Evolutionary conservation across 2,888 invertebrate species (phyloP).

Genomic region (Oscheius sp.): DNA sequence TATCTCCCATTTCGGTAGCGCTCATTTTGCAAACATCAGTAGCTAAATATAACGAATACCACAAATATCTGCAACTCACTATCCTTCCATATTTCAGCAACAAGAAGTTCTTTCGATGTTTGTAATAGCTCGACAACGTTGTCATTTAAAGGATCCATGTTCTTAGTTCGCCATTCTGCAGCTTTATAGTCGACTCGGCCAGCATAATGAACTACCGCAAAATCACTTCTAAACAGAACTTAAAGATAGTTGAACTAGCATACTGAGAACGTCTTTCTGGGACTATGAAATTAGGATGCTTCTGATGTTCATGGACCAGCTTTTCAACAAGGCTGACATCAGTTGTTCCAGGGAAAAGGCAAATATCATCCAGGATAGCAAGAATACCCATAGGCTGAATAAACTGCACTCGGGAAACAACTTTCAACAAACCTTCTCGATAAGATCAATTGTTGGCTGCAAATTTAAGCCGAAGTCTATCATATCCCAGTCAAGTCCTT

Average conservation of each 20-base stretch:
- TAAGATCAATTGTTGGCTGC: conserved; percentile 97
- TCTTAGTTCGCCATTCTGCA: conserved; percentile 97
- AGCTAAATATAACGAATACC: too few species aligned
- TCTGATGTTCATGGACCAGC: conserved; percentile 87
- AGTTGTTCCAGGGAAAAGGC: conserved; percentile 99
- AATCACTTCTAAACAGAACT: conserved; percentile 78
- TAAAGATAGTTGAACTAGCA: not conserved
- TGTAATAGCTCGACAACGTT: conserved; percentile 95
- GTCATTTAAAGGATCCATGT: conserved; percentile 99
- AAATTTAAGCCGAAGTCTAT: conserved; percentile 98
- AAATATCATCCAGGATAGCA: conserved; percentile 97
- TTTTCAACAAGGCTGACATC: conserved; percentile 98
- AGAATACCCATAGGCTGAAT: conserved; percentile 93
- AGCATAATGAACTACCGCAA: conserved; percentile 78
- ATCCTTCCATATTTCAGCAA: conserved; percentile 98
- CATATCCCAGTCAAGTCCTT: conserved; percentile 99
- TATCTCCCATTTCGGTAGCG: conserved; percentile 70
- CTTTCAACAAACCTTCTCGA: conserved; percentile 81
- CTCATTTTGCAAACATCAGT: conserved; percentile 45
- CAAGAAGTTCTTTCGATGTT: conserved; percentile 90
- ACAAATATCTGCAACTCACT: conserved; percentile 74
- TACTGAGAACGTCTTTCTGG: conserved; percentile 72
- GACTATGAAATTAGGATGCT: conserved; percentile 91
- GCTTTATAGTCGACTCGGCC: conserved; percentile 85
- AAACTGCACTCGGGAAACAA: not conserved